These are phyloP conservation scores for Alectoris magna DNA, from an alignment of 2,797 vertebrate species.

Conservation along the genomic window DNA sequence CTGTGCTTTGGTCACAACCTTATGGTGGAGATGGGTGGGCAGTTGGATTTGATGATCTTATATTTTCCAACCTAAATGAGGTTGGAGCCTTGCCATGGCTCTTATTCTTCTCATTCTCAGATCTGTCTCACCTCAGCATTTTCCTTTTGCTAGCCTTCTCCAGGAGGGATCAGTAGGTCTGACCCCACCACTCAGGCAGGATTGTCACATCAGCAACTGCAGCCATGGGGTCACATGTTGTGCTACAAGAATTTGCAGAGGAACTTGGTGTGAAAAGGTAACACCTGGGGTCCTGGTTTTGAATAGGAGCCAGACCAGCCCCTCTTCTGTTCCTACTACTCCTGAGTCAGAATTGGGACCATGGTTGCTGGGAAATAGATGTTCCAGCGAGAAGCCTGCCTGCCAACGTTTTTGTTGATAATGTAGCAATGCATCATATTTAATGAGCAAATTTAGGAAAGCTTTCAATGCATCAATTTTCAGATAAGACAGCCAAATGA, in stretches of 20 bases:
- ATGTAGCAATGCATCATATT: not conserved
- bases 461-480: constrained; percentile 16
- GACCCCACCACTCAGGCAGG: no score
- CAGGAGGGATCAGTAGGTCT: not conserved
- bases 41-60: no score
- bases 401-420: not conserved
- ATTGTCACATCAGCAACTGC: not conserved
- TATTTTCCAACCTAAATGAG: no score
- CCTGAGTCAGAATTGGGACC: not conserved
- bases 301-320: fast-evolving
- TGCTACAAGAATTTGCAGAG: not conserved
- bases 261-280: not conserved
- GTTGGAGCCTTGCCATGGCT: not conserved
- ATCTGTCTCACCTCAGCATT: not conserved
- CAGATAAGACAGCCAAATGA: constrained; percentile 21
- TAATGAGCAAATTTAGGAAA: constrained; percentile 39
- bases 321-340: not conserved
- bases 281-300: not conserved
- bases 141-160: not conserved
- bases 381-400: not conserved
- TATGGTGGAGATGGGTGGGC: no score
- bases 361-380: not conserved
- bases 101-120: not conserved
- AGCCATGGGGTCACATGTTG: not conserved
- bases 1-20: no score